Evolutionary conservation across 1,140 invertebrate species (phyloP), one percentile per base, ranked within the genome.

Genomic region (Diachasma alloeum): DNA sequence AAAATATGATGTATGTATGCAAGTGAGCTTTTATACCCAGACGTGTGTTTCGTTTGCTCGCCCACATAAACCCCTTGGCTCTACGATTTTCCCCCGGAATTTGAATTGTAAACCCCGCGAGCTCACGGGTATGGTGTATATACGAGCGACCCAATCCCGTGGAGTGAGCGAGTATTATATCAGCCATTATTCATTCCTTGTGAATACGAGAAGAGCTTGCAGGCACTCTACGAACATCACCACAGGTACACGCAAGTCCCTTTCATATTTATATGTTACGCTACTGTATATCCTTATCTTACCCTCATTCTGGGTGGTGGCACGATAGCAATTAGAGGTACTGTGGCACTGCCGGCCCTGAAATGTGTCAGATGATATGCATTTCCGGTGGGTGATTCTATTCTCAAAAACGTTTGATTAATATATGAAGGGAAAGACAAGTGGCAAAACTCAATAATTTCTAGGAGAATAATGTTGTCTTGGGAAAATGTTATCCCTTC

Each of bases 101-200:
- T 79, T 77, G 75, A 79, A 79, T 79, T 75, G 75, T 77, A 77
- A 77, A 77, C 78, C 67, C 72, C n/a, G 39, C 44, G 63, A 5
- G 19, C 44, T 74, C 26, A 22, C 44, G 36, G 15, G 22, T 22
- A 59, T 17, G 17, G 53, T 59, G 19, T 53, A 74, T 74, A 66
- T 77, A 72, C 26, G 75, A 26, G 59, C n/a, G 75, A 72, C 68
- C 71, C 75, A 72, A 77, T 77, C 75, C 67, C 59, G 24, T 63
- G 24, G 59, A 63, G 59, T 63, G 22, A 63, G 59, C 22, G 19
- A 72, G 59, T 76, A 72, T 73, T 73, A 79, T 79, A 79, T 76
- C 69, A 74, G 68, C 74, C 71, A 79, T 79, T 79, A 79, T 75
- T 79, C 78, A 79, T 79, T 74, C 74, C 70, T 74, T n/a, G 42